Conservation (phyloP, 2,888 invertebrate species). For the Conistra vaccinii region DNA sequence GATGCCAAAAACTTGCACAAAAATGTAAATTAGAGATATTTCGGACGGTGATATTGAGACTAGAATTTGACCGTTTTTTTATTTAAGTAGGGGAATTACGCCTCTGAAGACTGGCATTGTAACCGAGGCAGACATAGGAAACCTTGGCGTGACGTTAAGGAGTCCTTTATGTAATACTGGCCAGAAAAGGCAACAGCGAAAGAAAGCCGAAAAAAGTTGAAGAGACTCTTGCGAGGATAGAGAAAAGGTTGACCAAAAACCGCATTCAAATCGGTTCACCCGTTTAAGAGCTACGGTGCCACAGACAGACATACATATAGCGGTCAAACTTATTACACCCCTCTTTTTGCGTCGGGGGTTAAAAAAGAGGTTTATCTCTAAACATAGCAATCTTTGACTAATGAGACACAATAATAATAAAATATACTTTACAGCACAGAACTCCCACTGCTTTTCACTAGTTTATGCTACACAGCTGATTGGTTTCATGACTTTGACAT, state of each 20-base stretch:
- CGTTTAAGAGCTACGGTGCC: too few species aligned
- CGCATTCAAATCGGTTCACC: too few species aligned
- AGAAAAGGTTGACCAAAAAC: too few species aligned
- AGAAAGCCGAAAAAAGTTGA: neutral
- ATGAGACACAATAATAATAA: neutral
- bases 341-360: too few species aligned
- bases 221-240: too few species aligned
- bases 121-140: neutral
- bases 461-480: neutral
- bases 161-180: neutral
- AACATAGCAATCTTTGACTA: neutral
- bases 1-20: neutral
- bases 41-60: too few species aligned
- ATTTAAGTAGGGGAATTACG: neutral
- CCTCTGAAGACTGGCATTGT: neutral
- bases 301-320: too few species aligned
- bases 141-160: neutral
- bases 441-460: neutral
- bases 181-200: neutral
- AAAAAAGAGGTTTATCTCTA: neutral
- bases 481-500: conserved; percentile 7
- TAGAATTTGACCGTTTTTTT: too few species aligned
- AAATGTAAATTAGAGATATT: too few species aligned
- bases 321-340: too few species aligned
- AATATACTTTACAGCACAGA: neutral